A percentile compares a stretch with the other conserved stretches of the same genome.
Conservation (phyloP, 2,797 vertebrate species). For the Tolypeutes matacus region DNA sequence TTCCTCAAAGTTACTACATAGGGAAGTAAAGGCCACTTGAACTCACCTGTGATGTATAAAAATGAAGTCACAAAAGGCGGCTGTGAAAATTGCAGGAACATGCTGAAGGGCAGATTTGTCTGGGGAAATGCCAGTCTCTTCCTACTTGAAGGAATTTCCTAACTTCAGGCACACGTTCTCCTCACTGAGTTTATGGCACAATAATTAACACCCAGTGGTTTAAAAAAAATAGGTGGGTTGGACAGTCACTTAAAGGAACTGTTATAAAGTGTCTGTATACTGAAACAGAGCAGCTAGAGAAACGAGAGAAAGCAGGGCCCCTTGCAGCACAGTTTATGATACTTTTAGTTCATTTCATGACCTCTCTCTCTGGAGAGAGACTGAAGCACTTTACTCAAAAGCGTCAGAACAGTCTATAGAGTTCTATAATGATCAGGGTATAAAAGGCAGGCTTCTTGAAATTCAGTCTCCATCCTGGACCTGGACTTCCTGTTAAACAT, state of each 20-base stretch:
- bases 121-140: neutral
- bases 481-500: slow-evolving; percentile 8
- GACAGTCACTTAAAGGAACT: neutral
- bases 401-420: neutral
- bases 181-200: neutral
- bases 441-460: slow-evolving; percentile 54
- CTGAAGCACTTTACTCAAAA: neutral
- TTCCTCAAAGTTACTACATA: neutral
- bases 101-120: neutral
- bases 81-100: neutral
- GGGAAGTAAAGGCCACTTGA: neutral
- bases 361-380: neutral
- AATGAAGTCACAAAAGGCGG: neutral
- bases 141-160: neutral
- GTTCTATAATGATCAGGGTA: neutral
- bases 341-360: neutral
- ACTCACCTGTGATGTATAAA: neutral
- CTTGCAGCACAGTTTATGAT: neutral
- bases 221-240: neutral
- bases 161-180: neutral
- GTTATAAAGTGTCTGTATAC: neutral
- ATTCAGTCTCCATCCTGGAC: slow-evolving; percentile 50
- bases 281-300: neutral
- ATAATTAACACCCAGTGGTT: neutral
- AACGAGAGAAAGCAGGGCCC: neutral